These are phyloP conservation scores for Lepidotrigona ventralis DNA, from an alignment of 1,140 invertebrate genomes.

Conservation along the genomic window DNA sequence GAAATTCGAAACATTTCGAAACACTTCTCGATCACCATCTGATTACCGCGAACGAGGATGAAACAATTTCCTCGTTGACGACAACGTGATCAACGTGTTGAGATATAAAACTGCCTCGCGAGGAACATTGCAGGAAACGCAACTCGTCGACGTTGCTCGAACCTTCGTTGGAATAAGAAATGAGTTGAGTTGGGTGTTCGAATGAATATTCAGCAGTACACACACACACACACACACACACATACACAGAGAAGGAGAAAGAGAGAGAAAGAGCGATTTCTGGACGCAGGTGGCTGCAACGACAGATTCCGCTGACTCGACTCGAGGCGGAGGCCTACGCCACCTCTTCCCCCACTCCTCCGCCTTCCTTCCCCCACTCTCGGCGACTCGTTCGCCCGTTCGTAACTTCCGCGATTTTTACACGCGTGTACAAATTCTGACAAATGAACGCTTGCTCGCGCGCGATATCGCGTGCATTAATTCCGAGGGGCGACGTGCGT, in stretches of 20 bases:
- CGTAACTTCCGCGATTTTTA: slow-evolving; percentile 41
- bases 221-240: slow-evolving; percentile 2
- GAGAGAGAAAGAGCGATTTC: not conserved
- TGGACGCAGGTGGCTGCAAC: slow-evolving; percentile 41
- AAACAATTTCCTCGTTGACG: too few species aligned
- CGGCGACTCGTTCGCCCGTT: slow-evolving; percentile 7
- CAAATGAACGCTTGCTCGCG: slow-evolving; percentile 21
- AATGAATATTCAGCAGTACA: slow-evolving; percentile 54
- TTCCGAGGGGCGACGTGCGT: slow-evolving; percentile 30
- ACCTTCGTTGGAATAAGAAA: too few species aligned
- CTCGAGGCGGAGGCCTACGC: not conserved
- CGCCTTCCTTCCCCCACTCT: not conserved
- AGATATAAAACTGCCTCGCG: too few species aligned
- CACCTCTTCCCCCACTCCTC: too few species aligned
- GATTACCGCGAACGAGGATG: too few species aligned
- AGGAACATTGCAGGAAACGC: not conserved
- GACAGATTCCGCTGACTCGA: slow-evolving; percentile 25
- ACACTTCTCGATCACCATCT: too few species aligned
- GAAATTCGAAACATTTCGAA: too few species aligned
- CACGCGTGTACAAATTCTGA: slow-evolving; percentile 37
- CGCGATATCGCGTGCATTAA: slow-evolving; percentile 44
- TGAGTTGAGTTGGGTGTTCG: slow-evolving; percentile 7
- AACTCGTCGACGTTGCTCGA: slow-evolving; percentile 55
- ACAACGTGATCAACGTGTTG: too few species aligned
- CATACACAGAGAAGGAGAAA: not conserved